Conservation (phyloP, 1,140 invertebrate species). For the Macrotrachela quadricornifera region DNA sequence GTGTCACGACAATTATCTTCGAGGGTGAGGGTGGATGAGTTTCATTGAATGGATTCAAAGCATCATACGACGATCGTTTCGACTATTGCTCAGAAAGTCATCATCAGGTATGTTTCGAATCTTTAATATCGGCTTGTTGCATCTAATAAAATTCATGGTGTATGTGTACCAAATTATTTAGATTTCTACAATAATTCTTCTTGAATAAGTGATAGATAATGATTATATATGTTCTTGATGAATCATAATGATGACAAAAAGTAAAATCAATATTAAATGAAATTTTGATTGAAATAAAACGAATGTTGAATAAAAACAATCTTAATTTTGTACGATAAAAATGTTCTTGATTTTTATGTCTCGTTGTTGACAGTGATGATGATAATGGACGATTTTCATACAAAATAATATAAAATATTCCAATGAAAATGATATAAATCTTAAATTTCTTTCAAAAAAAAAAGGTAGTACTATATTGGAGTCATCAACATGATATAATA, state of each 20-base stretch:
- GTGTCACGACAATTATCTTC: too few relatives aligned
- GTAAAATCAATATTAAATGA: background rate
- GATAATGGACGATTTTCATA: slow-evolving; percentile 51
- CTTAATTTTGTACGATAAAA: slow-evolving; percentile 61
- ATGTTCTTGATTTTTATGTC: too few relatives aligned
- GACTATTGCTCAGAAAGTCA: too few relatives aligned
- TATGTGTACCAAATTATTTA: slow-evolving; percentile 75
- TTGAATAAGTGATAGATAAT: slow-evolving; percentile 41
- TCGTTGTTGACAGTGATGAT: too few relatives aligned
- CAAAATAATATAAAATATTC: slow-evolving; percentile 77
- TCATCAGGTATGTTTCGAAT: too few relatives aligned
- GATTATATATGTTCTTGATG: background rate
- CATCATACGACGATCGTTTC: too few relatives aligned
- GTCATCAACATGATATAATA: slow-evolving; percentile 38
- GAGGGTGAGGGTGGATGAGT: too few relatives aligned
- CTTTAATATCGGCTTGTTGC: too few relatives aligned
- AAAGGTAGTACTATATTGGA: slow-evolving; percentile 65
- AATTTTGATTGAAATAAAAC: background rate
- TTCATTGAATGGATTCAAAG: too few relatives aligned
- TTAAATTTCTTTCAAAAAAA: slow-evolving; percentile 69
- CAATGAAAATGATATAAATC: slow-evolving; percentile 70
- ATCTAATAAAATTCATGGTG: slow-evolving; percentile 69
- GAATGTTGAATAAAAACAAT: slow-evolving; percentile 52
- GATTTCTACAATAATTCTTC: slow-evolving; percentile 81
- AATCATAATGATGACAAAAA: background rate